Conservation (phyloP, 2,888 invertebrate genomes). For the Andrena bicolor region DNA sequence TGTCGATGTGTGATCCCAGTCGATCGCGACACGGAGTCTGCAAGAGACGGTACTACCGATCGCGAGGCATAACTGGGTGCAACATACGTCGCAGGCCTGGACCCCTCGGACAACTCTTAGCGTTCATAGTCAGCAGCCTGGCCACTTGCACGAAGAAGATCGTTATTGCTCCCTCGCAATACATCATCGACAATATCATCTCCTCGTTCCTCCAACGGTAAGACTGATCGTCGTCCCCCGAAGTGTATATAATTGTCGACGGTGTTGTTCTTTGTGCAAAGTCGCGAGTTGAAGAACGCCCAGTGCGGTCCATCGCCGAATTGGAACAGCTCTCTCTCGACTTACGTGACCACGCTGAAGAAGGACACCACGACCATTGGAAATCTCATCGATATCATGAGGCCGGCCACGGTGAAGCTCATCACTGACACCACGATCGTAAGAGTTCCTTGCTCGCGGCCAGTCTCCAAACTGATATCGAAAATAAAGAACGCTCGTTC, state of each 20-base stretch:
- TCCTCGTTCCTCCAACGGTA: conserved; percentile 75
- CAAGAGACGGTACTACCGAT: conserved; percentile 75
- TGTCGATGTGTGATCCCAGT: conserved; percentile 66
- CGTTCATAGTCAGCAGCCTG: conserved; percentile 74
- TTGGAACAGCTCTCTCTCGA: conserved; percentile 62
- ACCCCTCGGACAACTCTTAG: conserved; percentile 76
- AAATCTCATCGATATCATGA: conserved; percentile 75
- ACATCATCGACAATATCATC: conserved; percentile 73
- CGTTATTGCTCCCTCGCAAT: conserved; percentile 75
- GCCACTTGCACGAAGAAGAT: conserved; percentile 75
- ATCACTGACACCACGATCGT: conserved; percentile 80
- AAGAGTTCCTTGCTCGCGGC: conserved; percentile 43
- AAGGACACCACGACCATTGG: conserved; percentile 73
- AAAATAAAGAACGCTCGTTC: background rate
- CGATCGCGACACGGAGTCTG: conserved; percentile 72
- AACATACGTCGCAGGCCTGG: conserved; percentile 74
- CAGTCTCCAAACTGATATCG: background rate
- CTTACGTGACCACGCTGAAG: conserved; percentile 61
- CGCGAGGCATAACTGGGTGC: conserved; percentile 66
- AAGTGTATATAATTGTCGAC: background rate
- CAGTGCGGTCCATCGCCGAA: conserved; percentile 70
- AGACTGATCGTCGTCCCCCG: conserved; percentile 1
- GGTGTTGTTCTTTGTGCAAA: conserved; percentile 28
- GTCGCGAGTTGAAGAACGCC: conserved; percentile 71
- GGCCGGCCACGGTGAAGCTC: conserved; percentile 77